Base-by-base conservation (phyloP, 2,797 vertebrate species). In the Anas flavirostris region DNA sequence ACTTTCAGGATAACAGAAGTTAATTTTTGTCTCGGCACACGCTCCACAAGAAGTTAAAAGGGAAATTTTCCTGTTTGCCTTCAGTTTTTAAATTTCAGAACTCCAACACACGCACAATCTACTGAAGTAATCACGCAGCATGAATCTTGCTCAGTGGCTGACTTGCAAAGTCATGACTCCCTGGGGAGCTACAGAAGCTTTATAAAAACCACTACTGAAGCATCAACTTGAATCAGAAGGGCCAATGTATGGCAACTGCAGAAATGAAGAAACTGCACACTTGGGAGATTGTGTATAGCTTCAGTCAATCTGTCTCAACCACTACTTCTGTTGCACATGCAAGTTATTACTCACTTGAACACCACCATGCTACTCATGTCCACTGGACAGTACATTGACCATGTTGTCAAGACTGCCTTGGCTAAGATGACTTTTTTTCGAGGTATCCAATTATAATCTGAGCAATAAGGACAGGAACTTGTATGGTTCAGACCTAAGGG, bases 271-370 rank as follows among this genome's bases (percentile, higher is more conserved):
- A 26, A 22, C 9, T 29, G 22, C 9, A 13, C 29, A 31, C 37
- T 58, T 2, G 0, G 17, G 15, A 7, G 21, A 72, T 50, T 2
- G 0, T 16, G 2, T 25, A 4, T 29, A 55, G 70, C 58, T 60
- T 46, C 60, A 73, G 35, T n/a, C 22, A 2, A 35, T 3, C 25
- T 11, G 9, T 35, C 26, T 66, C 66, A 59, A 59, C 12, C 31
- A 12, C 25, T 35, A 15, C 14, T 85, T 70, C 33, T 60, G 17
- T 41, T 75, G 52, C 11, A 2, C 3, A 13, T 25, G 16, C 10
- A 22, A 63, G 18, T 26, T 59, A 63, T 33, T 53, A 16, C 37
- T 68, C 37, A 22, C 73, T 15, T 9, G 21, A 64, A 48, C 10
- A 16, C 37, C 37, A 26, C 48, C 26, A 13, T 5, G 4, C 31